A percentile compares a stretch with the other conserved stretches of the same genome.
These are phyloP conservation scores for Pinctada fucata DNA, from an alignment of 2,888 invertebrate species.

Conservation along the genomic window DNA sequence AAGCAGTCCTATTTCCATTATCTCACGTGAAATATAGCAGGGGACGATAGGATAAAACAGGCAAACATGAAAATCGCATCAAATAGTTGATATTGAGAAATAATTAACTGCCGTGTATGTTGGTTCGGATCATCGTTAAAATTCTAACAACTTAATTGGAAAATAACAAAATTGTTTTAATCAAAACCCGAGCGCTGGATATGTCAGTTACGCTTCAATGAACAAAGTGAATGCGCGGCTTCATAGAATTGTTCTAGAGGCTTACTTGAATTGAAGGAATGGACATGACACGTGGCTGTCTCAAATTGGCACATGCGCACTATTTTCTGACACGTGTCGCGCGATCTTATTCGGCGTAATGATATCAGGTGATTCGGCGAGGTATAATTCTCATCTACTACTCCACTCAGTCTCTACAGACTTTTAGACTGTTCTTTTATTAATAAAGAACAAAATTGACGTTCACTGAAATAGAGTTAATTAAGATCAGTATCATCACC, in stretches of 20 bases:
- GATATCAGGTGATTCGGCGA: not conserved
- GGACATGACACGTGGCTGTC: constrained; percentile 33
- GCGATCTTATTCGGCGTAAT: not conserved
- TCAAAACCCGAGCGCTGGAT: constrained; percentile 34
- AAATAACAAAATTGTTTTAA: constrained; percentile 47
- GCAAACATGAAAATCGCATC: not conserved
- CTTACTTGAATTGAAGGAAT: constrained; percentile 37
- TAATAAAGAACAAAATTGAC: no score
- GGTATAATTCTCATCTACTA: not conserved
- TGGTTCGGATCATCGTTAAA: not conserved
- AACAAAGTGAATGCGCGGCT: constrained; percentile 34
- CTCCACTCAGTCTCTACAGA: not conserved
- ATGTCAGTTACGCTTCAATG: constrained; percentile 32
- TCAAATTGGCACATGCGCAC: constrained; percentile 11
- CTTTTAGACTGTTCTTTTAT: no score
- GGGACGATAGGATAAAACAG: no score
- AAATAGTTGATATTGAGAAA: not conserved
- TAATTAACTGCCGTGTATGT: not conserved
- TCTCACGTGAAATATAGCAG: no score
- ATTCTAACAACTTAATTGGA: constrained; percentile 35
- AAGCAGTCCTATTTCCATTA: no score
- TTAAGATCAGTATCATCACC: no score
- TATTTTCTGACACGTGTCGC: not conserved
- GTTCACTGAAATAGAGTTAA: no score
- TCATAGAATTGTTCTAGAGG: constrained; percentile 24